Base-by-base conservation (phyloP, 2,888 invertebrate genomes). In the Temnothorax unifasciatus region DNA sequence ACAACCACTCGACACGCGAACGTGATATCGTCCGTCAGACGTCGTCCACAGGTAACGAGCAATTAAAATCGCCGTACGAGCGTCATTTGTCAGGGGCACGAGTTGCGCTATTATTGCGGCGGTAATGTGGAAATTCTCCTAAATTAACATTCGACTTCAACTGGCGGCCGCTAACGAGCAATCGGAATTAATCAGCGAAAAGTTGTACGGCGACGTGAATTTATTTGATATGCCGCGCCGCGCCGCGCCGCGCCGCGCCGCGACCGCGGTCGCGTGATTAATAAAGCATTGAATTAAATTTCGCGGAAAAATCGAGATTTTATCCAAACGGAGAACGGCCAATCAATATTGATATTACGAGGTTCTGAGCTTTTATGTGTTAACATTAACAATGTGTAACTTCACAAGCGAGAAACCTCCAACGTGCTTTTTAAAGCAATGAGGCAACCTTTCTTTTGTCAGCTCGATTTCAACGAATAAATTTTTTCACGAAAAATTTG, bases 21-120 rank as follows among this genome's bases (percentile, higher is more conserved):
- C 29, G 44, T 44, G 21, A 69, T 63, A 54, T 13, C 73, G 68
- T 83, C 81, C 63, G 83, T 88, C 88, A 86, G 81, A 86, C 76
- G 63, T 73, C 71, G 71, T 5, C 34, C 18, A 54, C 44, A 47
- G 59, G 34, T 81, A 81, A 81, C 47, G 75, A 81, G 79, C 79
- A 81, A 81, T 81, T 81, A 81, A 81, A 81, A 81, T 74, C 75
- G 34, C 18, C 25, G 68, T 38, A 34, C 50, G 54, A 77, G 73
- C 74, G 59, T 25, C 59, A 47, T 75, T 81, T 59, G 75, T 81
- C 79, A 81, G 59, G 47, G 47, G 75, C 75, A 74, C 59, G 79
- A 34, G 59, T 47, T 9, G 59, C 79, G 74, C 75, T 41, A 74
- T 79, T 79, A 52, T 59, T 74, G 38, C 18, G 18, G 13, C 11